Percentiles rank a stretch among this genome's conserved stretches.
Conservation (phyloP, 1,140 invertebrate species). For the Limonius californicus region DNA sequence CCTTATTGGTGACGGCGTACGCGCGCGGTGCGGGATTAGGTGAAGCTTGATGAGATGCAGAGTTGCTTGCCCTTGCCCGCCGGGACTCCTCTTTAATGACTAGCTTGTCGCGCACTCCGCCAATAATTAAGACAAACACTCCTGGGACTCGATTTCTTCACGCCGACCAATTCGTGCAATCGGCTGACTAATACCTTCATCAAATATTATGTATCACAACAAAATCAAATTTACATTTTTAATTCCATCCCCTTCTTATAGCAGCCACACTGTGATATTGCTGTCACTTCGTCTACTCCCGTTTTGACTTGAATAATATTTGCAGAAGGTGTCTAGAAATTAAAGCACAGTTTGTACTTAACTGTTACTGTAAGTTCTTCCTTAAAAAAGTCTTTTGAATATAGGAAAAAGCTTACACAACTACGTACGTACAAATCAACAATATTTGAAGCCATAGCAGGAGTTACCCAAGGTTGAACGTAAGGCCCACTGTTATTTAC, state of each 20-base stretch:
- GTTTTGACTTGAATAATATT: too few relatives aligned
- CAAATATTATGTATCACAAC: constrained; percentile 7
- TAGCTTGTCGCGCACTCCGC: constrained; percentile 43
- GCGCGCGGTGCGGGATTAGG: constrained; percentile 39
- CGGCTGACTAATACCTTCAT: constrained; percentile 1
- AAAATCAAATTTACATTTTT: constrained; percentile 1
- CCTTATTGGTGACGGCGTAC: constrained; percentile 25
- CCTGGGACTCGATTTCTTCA: constrained; percentile 31
- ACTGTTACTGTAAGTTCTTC: too few relatives aligned
- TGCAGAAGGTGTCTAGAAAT: too few relatives aligned
- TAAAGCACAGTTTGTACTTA: too few relatives aligned
- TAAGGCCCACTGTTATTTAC: too few relatives aligned
- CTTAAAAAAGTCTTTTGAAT: too few relatives aligned
- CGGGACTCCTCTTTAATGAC: constrained; percentile 44
- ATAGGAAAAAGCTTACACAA: too few relatives aligned
- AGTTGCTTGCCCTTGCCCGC: constrained; percentile 32
- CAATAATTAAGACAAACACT: constrained; percentile 48
- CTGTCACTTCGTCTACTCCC: too few relatives aligned
- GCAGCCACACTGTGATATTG: too few relatives aligned
- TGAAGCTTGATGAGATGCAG: constrained; percentile 43
- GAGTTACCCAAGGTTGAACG: too few relatives aligned
- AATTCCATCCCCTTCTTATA: neutral
- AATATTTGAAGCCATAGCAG: too few relatives aligned
- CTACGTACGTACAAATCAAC: too few relatives aligned
- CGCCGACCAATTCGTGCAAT: constrained; percentile 10